A percentile compares a stretch with the other conserved stretches of the same genome.
Evolutionary conservation across 2,888 invertebrate genomes (phyloP).

Genomic region (Eumerus sabulonum): DNA sequence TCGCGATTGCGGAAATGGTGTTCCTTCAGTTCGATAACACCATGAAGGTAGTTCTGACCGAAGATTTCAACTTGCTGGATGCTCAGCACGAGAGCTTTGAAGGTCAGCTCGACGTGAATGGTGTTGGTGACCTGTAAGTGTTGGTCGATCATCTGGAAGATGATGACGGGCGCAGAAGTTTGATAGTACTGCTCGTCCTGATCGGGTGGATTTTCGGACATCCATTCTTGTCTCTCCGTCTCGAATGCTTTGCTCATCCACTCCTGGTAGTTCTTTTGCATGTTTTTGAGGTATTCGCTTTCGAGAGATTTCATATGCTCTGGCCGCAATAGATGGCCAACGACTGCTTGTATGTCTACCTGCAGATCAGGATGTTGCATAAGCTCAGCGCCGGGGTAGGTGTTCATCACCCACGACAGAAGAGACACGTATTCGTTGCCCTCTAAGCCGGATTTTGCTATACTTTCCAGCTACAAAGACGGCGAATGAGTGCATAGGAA

Average conservation of each 20-base stretch:
- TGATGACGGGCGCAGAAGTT: conserved; percentile 96
- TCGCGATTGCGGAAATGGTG: conserved; percentile 95
- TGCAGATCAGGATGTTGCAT: conserved; percentile 93
- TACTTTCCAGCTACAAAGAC: conserved; percentile 86
- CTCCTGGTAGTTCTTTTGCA: conserved; percentile 93
- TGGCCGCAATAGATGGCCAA: conserved; percentile 87
- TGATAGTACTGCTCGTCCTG: conserved; percentile 91
- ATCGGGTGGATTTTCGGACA: conserved; percentile 88
- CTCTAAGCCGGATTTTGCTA: conserved; percentile 92
- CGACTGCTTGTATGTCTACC: conserved; percentile 84
- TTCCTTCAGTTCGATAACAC: conserved; percentile 92
- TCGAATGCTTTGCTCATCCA: conserved; percentile 97
- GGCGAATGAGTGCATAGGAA: conserved; percentile 9
- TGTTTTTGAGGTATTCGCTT: conserved; percentile 90
- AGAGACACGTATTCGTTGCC: conserved; percentile 98
- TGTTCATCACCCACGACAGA: conserved; percentile 94
- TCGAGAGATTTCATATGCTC: conserved; percentile 88
- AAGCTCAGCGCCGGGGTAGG: conserved; percentile 92
- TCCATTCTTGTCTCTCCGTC: conserved; percentile 96
- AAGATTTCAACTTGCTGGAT: conserved; percentile 95
- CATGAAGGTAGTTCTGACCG: conserved; percentile 90
- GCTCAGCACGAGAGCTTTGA: conserved; percentile 91
- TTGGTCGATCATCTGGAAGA: conserved; percentile 99
- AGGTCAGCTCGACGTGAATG: conserved; percentile 90
- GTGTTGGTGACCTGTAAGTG: conserved; percentile 90